Percentiles rank a stretch among this genome's conserved stretches.
These are phyloP conservation scores for Amphimedon queenslandica DNA, from an alignment of 37 sponge, comb jelly and placozoan species.

Conservation along the genomic window DNA sequence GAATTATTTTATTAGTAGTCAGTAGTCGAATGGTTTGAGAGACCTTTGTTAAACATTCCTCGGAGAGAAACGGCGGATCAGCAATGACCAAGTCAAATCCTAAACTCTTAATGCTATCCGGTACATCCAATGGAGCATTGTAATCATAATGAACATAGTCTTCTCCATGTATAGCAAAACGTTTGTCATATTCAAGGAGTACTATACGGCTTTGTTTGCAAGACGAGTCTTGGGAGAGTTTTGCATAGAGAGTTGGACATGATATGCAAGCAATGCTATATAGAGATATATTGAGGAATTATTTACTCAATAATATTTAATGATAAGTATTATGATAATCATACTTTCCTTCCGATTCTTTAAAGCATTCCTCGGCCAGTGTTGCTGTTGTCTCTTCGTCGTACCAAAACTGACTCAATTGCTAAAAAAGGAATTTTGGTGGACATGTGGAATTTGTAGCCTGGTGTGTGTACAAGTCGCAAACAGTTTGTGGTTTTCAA, in stretches of 20 bases:
- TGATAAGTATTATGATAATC: too few relatives aligned
- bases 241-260: slow-evolving; percentile 66
- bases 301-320: too few relatives aligned
- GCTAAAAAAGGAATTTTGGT: too few relatives aligned
- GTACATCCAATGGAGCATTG: slow-evolving; percentile 59
- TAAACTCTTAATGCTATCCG: slow-evolving; percentile 9
- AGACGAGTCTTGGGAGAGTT: slow-evolving; percentile 40
- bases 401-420: slow-evolving; percentile 90
- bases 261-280: slow-evolving; percentile 70
- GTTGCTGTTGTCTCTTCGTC: slow-evolving; percentile 56
- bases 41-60: slow-evolving; percentile 62
- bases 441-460: too few relatives aligned
- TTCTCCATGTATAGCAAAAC: slow-evolving; percentile 53
- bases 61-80: slow-evolving; percentile 79
- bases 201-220: background rate
- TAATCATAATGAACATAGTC: slow-evolving; percentile 71
- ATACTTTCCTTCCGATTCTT: background rate
- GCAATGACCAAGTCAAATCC: slow-evolving; percentile 69
- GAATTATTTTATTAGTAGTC: slow-evolving; percentile 49
- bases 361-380: slow-evolving; percentile 52
- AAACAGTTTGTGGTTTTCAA: too few relatives aligned
- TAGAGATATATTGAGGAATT: background rate
- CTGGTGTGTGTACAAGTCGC: too few relatives aligned
- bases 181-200: slow-evolving; percentile 64
- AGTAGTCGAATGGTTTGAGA: slow-evolving; percentile 57